Conservation (phyloP, 2,113 vertebrate genomes). For the Anas platyrhynchos region DNA sequence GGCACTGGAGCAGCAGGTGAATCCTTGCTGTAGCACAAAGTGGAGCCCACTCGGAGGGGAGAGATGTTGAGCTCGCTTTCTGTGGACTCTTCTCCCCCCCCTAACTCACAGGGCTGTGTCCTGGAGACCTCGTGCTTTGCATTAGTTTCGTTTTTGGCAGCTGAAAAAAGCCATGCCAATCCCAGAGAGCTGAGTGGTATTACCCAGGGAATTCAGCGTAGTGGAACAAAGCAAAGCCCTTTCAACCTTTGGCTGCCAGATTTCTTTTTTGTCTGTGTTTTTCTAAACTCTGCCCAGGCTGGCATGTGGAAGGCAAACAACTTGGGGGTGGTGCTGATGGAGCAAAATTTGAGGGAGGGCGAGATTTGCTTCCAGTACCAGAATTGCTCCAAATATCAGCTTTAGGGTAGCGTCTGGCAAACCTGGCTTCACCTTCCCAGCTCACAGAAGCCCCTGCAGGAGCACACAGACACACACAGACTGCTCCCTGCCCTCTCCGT, state of each 20-base stretch:
- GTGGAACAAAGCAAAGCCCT: constrained; percentile 69
- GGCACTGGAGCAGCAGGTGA: rapidly evolving
- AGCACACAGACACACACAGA: not conserved
- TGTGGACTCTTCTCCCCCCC: not conserved
- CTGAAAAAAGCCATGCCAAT: constrained; percentile 51
- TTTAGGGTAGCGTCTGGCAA: not conserved
- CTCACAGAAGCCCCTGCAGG: not conserved
- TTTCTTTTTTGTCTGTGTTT: constrained; percentile 16
- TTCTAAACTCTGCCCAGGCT: constrained; percentile 50
- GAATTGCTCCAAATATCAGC: not conserved
- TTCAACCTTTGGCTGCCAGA: constrained; percentile 55
- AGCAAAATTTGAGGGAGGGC: not conserved
- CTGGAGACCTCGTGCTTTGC: constrained; percentile 69
- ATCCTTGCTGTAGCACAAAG: not conserved
- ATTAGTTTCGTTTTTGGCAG: constrained; percentile 71
- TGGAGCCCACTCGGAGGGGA: not conserved
- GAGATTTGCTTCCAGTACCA: not conserved
- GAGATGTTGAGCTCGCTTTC: not conserved
- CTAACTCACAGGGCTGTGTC: not conserved
- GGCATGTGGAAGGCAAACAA: constrained; percentile 55
- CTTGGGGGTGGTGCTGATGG: constrained; percentile 64
- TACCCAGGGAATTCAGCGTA: constrained; percentile 55
- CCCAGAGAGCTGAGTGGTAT: constrained; percentile 59
- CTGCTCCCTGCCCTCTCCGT: rapidly evolving
- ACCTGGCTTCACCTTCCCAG: not conserved